These are phyloP conservation scores for Parazoanthus atlanticus DNA, from an alignment of 92 coral and sea anemone species.

Conservation along the genomic window DNA sequence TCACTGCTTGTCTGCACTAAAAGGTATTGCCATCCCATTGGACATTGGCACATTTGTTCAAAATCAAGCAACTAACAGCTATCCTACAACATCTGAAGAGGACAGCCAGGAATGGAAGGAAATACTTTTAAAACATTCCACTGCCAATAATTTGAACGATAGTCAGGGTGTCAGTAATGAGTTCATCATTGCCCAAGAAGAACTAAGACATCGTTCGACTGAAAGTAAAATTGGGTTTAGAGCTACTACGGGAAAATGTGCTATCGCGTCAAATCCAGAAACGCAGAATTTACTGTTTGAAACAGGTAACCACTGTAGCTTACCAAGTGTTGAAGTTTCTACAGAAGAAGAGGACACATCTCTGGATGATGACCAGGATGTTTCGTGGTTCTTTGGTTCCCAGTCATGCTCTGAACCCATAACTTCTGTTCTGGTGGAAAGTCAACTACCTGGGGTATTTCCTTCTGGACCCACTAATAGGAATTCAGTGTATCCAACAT, in stretches of 20 bases:
- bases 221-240: background rate
- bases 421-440: background rate
- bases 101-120: background rate
- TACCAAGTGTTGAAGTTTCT: background rate
- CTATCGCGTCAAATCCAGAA: background rate
- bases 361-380: background rate
- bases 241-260: background rate
- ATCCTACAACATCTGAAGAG: background rate
- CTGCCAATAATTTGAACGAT: background rate
- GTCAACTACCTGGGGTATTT: background rate
- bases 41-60: background rate
- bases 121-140: background rate
- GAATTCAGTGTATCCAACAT: background rate
- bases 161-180: background rate
- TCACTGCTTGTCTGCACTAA: slow-evolving; percentile 57
- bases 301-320: background rate
- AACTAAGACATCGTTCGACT: no score
- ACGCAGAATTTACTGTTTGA: background rate
- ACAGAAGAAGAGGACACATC: background rate
- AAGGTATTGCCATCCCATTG: slow-evolving; percentile 56
- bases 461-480: background rate
- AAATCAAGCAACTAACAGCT: background rate
- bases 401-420: background rate
- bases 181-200: background rate
- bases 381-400: slow-evolving; percentile 37